Conservation (phyloP, 2,888 invertebrate species). For the Linnaemya tessellans region DNA sequence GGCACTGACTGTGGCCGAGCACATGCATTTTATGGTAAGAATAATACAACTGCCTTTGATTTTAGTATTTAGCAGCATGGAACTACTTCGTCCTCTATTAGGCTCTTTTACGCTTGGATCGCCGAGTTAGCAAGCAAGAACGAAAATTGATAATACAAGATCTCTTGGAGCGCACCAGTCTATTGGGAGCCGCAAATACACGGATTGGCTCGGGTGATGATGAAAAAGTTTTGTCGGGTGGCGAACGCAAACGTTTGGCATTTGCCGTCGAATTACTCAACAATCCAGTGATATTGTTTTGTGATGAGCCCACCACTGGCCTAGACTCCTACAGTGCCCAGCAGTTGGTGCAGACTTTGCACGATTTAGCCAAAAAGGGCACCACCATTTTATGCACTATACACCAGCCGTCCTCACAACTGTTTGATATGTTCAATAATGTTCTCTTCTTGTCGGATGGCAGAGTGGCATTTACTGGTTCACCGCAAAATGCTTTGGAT, state of each 20-base stretch:
- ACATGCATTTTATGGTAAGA: slow-evolving; percentile 91
- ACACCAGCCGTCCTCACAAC: slow-evolving; percentile 95
- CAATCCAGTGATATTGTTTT: slow-evolving; percentile 95
- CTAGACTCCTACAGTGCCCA: slow-evolving; percentile 96
- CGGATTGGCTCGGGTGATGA: slow-evolving; percentile 91
- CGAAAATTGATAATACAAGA: slow-evolving; percentile 88
- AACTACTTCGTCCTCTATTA: slow-evolving; percentile 79
- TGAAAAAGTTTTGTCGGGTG: slow-evolving; percentile 94
- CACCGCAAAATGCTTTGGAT: slow-evolving; percentile 86
- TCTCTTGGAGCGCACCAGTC: slow-evolving; percentile 88
- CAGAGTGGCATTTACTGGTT: slow-evolving; percentile 92
- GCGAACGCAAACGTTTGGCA: slow-evolving; percentile 95
- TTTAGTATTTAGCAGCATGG: neutral
- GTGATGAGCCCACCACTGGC: slow-evolving; percentile 98
- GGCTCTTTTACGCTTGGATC: slow-evolving; percentile 92
- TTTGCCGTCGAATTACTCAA: slow-evolving; percentile 96
- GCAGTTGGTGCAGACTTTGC: slow-evolving; percentile 89
- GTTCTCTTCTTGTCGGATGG: slow-evolving; percentile 93
- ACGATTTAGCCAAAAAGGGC: slow-evolving; percentile 88
- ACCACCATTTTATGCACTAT: slow-evolving; percentile 96
- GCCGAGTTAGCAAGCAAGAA: slow-evolving; percentile 86
- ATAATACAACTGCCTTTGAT: neutral
- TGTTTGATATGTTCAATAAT: slow-evolving; percentile 92
- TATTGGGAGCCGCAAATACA: slow-evolving; percentile 88
- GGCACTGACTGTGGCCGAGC: slow-evolving; percentile 93